Base-by-base conservation (phyloP, 2,888 invertebrate genomes). In the Lobophora halterata region DNA sequence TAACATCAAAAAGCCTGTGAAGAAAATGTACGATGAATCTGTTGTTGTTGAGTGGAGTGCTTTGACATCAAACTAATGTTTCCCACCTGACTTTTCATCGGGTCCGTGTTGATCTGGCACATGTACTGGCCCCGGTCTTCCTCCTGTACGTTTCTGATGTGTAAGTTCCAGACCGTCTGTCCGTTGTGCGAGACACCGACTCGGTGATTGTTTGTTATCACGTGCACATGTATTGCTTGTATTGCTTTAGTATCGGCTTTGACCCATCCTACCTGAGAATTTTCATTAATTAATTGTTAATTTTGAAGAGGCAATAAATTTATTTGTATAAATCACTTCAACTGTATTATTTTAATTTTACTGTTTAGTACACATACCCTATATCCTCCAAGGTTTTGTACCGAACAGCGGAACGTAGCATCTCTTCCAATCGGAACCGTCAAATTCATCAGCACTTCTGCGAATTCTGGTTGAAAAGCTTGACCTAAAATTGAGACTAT, bases 81-180 rank as follows among this genome's bases (percentile, higher is more conserved):
- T 26, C 25, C 19, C 85, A 97, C 95, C 92, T 96, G 97, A 77
- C 95, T 95, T 80, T 95, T 94, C 97, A 97, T 97, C 0, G 97
- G 97, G 80, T 96, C 95, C 9, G 97, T 97, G 87, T 97, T 97
- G 65, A 97, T 93, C 86, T 97, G 97, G 79, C 97, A 97, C 96
- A 96, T 96, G 83, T 97, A 97, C 58, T 93, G 91, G 14, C 97
- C 97, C 28, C 93, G 90, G 78, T 97, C 97, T 67, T 96, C 95
- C 69, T 94, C 94, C 63, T 95, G 93, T 1, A 95, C 93, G 58
- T 93, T 92, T 65, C 92, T 93, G 69, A 97, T 95, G 78, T 95
- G 95, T 47, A 97, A 89, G 82, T 95, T 95, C 97, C 97, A 97
- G 62, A 93, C 94, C 49, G 92, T 90, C 76, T 94, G 93, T 65